Conservation (phyloP, 2,113 vertebrate species). For the Dermatemys mawii region DNA sequence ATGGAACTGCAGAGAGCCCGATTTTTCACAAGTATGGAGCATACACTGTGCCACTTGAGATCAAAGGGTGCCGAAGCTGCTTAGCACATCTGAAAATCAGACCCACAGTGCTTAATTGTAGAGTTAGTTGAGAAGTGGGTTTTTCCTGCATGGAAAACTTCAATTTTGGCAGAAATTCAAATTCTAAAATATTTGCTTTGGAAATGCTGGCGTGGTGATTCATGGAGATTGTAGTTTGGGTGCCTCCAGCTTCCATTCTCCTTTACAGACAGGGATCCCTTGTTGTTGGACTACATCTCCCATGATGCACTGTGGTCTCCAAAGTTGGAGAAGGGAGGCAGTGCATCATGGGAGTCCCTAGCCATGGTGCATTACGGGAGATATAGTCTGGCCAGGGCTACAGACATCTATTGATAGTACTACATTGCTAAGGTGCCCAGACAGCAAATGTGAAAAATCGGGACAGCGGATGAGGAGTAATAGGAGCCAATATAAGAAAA, state of each 20-base stretch:
- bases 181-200: background rate
- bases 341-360: background rate
- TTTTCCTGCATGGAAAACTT: background rate
- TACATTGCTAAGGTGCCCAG: background rate
- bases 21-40: background rate
- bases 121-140: background rate
- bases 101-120: background rate
- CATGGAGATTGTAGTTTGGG: background rate
- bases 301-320: background rate
- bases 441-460: no score
- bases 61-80: background rate
- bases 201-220: background rate
- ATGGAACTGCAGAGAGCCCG: background rate
- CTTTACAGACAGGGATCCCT: background rate
- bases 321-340: background rate
- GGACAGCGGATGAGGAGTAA: no score
- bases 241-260: background rate
- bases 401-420: background rate
- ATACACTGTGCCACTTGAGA: background rate
- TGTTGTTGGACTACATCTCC: background rate
- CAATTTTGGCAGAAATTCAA: background rate
- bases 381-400: no score
- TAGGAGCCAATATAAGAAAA: no score
- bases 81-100: background rate
- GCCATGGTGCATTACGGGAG: background rate